Conservation (phyloP, 2,113 vertebrate genomes). For the Heterochromis multidens region DNA sequence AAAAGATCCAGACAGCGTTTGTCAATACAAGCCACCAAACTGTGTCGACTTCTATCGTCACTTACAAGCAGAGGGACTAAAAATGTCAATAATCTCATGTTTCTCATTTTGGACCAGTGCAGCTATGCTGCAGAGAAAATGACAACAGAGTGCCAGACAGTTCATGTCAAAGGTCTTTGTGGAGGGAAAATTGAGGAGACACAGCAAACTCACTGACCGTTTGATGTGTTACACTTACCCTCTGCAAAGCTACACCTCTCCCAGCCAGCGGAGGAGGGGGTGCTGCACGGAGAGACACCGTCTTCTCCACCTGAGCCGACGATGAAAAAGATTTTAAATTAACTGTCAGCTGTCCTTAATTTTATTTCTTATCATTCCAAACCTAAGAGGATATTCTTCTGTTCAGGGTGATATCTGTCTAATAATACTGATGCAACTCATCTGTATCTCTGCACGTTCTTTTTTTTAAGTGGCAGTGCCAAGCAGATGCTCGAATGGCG, state of each 20-base stretch:
- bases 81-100: conserved; percentile 33
- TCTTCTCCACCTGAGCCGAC: conserved; percentile 73
- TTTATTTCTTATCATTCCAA: background rate
- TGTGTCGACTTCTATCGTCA: background rate
- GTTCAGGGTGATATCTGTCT: fast-evolving
- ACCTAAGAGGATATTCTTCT: background rate
- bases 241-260: conserved; percentile 75
- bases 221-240: conserved; percentile 64
- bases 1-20: background rate
- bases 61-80: background rate
- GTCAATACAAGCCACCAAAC: conserved; percentile 5
- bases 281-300: conserved; percentile 65
- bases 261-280: conserved; percentile 57
- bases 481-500: background rate
- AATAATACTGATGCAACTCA: background rate
- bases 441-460: background rate
- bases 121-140: background rate
- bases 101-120: conserved; percentile 1
- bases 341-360: background rate
- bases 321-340: background rate
- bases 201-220: background rate
- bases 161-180: background rate
- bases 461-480: background rate
- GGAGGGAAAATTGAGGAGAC: background rate
- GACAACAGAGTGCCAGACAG: background rate